Evolutionary conservation across 2,888 invertebrate species (phyloP).

Genomic region (Glyphotaelius pellucidus): DNA sequence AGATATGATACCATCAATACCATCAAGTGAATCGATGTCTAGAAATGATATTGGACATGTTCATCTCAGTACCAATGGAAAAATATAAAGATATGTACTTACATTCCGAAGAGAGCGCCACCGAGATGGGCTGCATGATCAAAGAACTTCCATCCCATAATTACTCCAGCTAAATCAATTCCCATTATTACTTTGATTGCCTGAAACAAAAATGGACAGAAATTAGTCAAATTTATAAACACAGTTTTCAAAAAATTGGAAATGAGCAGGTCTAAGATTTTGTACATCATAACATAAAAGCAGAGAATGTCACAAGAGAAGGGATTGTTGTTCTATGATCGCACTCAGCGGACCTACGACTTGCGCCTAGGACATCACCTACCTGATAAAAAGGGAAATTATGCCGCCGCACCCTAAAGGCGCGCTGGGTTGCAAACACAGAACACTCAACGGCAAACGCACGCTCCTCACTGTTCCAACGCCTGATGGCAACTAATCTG

Average conservation of each 20-base stretch:
- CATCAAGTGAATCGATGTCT: not conserved
- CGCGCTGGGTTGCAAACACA: too few species aligned
- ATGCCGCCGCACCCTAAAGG: too few species aligned
- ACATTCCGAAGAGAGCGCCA: constrained; percentile 95
- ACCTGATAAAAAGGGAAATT: too few species aligned
- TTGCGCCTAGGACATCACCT: too few species aligned
- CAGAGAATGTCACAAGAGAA: too few species aligned
- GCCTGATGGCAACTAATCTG: too few species aligned
- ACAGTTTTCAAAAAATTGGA: not conserved
- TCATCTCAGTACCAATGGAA: not conserved
- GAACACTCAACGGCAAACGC: too few species aligned
- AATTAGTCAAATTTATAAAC: not conserved
- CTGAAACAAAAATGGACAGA: constrained; percentile 75
- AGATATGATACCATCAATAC: not conserved
- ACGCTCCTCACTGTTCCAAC: too few species aligned
- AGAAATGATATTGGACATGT: not conserved
- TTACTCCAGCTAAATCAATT: constrained; percentile 89
- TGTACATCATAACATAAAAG: too few species aligned
- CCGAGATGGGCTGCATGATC: constrained; percentile 99
- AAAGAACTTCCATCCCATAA: constrained; percentile 93
- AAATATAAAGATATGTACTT: constrained; percentile 71
- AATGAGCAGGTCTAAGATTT: not conserved
- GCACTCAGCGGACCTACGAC: too few species aligned
- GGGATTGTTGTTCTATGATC: too few species aligned
- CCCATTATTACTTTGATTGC: constrained; percentile 91